Percentiles rank a stretch among this genome's conserved stretches.
phyloP scores from a whole-genome alignment of 2,888 invertebrate species.

The Ennomos erosarius region DNA sequence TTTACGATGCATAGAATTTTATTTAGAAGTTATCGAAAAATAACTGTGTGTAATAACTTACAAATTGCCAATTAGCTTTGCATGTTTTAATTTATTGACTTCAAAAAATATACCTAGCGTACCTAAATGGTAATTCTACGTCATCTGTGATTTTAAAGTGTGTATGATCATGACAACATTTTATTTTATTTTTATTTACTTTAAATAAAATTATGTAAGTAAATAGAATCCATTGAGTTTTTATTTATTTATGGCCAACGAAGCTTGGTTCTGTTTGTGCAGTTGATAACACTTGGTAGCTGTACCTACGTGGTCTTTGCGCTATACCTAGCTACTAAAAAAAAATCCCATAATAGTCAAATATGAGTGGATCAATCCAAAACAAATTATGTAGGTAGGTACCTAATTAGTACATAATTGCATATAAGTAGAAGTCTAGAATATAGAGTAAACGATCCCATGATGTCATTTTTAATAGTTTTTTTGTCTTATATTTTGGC shows the following conservation, averaged over 20 bases:
- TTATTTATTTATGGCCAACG: slow-evolving; percentile 28
- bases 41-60: neutral
- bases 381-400: too few species aligned
- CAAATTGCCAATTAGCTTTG: slow-evolving; percentile 17
- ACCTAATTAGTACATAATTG: too few species aligned
- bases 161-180: slow-evolving; percentile 61
- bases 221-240: slow-evolving; percentile 42
- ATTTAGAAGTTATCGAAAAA: slow-evolving; percentile 3
- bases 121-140: slow-evolving; percentile 25
- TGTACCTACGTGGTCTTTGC: too few species aligned
- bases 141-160: slow-evolving; percentile 59
- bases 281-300: slow-evolving; percentile 7
- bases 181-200: slow-evolving; percentile 55
- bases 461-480: too few species aligned
- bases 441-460: too few species aligned
- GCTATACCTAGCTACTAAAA: too few species aligned
- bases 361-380: too few species aligned
- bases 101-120: neutral
- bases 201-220: slow-evolving; percentile 56
- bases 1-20: neutral
- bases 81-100: slow-evolving; percentile 15
- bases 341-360: too few species aligned
- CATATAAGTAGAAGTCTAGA: too few species aligned
- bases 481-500: too few species aligned
- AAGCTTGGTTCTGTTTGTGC: slow-evolving; percentile 1